A percentile compares a stretch with the other conserved stretches of the same genome.
phyloP scores from a whole-genome alignment of 1,140 invertebrate genomes.

The Caenorhabditis brenneri region DNA sequence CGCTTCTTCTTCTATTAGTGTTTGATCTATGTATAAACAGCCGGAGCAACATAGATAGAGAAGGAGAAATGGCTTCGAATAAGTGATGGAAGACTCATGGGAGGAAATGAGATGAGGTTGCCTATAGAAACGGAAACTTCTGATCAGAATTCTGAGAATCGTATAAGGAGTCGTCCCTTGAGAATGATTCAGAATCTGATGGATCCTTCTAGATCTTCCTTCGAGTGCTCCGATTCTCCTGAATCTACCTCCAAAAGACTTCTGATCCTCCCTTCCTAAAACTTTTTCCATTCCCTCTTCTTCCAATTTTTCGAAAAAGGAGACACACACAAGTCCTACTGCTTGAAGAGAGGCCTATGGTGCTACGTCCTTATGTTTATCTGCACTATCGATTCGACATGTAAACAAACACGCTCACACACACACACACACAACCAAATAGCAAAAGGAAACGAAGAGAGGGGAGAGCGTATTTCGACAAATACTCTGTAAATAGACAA shows the following conservation, averaged over 20 bases:
- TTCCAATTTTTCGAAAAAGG: conserved; percentile 2
- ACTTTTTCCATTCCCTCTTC: too few relatives aligned
- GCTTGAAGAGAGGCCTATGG: background rate
- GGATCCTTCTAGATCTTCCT: too few relatives aligned
- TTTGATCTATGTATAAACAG: conserved; percentile 37
- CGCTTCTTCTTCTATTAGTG: background rate
- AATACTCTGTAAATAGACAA: conserved; percentile 41
- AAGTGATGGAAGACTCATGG: background rate
- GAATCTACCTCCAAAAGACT: background rate
- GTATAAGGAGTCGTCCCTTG: too few relatives aligned
- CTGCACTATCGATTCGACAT: conserved; percentile 43
- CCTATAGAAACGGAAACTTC: too few relatives aligned
- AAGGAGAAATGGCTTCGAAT: background rate
- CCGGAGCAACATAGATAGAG: background rate
- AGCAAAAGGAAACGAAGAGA: background rate
- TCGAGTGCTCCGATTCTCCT: too few relatives aligned
- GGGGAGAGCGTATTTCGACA: background rate
- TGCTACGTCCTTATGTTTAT: conserved; percentile 37
- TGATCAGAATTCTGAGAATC: too few relatives aligned
- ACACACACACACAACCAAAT: background rate
- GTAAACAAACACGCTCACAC: conserved; percentile 29
- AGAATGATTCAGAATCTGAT: too few relatives aligned
- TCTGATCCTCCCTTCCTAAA: background rate
- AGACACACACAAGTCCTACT: background rate
- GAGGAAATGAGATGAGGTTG: too few relatives aligned